Evolutionary conservation across 37 sponge, comb jelly and placozoan genomes (phyloP).

Genomic region (Haliclona indistincta): DNA sequence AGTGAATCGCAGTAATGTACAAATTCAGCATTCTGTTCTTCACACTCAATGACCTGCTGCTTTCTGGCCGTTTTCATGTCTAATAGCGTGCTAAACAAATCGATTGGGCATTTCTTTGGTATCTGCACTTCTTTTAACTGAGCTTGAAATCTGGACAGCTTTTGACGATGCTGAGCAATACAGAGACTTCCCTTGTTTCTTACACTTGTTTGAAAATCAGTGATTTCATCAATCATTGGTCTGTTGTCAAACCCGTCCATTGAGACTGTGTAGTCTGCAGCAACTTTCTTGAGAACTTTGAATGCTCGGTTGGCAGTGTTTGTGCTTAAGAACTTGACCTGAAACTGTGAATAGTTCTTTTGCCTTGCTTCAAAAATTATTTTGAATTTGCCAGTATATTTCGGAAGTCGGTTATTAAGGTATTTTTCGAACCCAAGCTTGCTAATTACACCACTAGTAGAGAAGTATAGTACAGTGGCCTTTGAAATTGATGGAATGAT

Average conservation of each 20-base stretch:
- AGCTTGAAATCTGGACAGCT: not conserved
- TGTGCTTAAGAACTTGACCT: constrained; percentile 11
- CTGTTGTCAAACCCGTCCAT: not conserved
- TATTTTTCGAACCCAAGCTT: too few species aligned
- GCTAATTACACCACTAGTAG: too few species aligned
- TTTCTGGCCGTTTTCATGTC: not conserved
- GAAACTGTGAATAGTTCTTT: too few species aligned
- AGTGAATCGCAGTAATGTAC: constrained; percentile 8
- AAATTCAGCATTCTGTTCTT: constrained; percentile 26
- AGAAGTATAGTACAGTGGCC: too few species aligned
- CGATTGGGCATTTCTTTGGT: constrained; percentile 17
- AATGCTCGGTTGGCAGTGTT: constrained; percentile 18
- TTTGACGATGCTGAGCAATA: not conserved
- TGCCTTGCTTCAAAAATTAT: too few species aligned
- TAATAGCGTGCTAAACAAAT: not conserved
- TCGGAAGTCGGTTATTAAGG: too few species aligned
- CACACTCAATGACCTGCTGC: constrained; percentile 7
- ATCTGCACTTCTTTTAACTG: not conserved
- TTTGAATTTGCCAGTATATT: too few species aligned
- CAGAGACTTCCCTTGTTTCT: not conserved
- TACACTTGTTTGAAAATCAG: constrained; percentile 11
- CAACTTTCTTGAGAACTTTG: constrained; percentile 1
- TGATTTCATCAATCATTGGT: not conserved
- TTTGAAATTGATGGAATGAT: too few species aligned
- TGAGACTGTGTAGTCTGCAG: too few species aligned